These are phyloP conservation scores for Anthoscopus minutus DNA, from an alignment of 2,113 vertebrate species.

Conservation along the genomic window DNA sequence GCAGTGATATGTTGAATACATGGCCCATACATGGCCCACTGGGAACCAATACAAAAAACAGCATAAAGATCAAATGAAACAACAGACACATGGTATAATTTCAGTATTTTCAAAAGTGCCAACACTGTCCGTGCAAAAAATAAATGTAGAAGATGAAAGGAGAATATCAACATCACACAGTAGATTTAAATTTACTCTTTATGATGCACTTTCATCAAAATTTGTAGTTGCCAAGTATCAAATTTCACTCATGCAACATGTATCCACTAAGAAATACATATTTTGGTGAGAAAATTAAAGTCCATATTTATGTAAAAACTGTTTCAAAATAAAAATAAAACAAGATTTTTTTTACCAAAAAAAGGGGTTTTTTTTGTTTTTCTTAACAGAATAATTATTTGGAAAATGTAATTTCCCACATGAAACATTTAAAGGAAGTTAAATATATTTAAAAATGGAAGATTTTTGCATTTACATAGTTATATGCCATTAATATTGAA, in stretches of 20 bases:
- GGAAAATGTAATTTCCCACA: constrained; percentile 15
- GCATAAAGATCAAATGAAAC: background rate
- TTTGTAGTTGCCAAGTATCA: constrained; percentile 45
- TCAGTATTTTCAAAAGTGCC: background rate
- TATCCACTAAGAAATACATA: constrained; percentile 46
- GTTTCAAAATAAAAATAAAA: constrained; percentile 50
- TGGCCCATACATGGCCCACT: background rate
- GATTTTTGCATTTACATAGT: constrained; percentile 64
- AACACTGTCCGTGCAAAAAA: background rate
- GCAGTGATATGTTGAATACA: background rate
- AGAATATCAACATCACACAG: background rate
- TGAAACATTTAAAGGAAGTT: constrained; percentile 54
- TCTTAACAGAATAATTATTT: constrained; percentile 17
- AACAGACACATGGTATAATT: background rate
- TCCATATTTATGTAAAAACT: constrained; percentile 48
- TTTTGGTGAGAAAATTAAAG: constrained; percentile 43
- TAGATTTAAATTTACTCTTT: constrained; percentile 24
- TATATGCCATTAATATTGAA: constrained; percentile 54
- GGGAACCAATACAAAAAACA: background rate
- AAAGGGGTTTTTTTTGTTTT: background rate
- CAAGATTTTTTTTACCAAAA: background rate
- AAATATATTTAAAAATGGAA: constrained; percentile 74
- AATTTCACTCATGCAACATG: constrained; percentile 51
- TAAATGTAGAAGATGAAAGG: background rate
- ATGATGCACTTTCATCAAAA: constrained; percentile 51